Evolutionary conservation across 1,140 invertebrate species (phyloP).

Genomic region (Pteromalus puparum): DNA sequence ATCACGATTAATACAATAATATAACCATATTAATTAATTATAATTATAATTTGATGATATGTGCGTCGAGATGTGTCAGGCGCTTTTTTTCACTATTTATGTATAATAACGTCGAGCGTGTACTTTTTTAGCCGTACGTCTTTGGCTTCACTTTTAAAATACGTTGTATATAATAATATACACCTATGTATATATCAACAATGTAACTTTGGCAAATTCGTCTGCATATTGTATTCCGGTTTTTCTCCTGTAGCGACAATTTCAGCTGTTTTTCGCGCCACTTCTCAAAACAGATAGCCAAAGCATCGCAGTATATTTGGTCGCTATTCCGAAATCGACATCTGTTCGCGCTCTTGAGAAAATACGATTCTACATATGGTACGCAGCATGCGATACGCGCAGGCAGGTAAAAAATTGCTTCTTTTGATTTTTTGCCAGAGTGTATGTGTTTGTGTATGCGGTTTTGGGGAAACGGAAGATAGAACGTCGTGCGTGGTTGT

Average conservation of each 20-base stretch:
- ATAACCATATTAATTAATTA: slow-evolving; percentile 23
- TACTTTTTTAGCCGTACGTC: slow-evolving; percentile 9
- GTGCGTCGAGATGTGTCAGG: slow-evolving; percentile 45
- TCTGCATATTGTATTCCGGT: background rate
- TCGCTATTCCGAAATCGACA: slow-evolving; percentile 23
- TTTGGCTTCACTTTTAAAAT: slow-evolving; percentile 39
- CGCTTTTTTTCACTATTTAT: slow-evolving; percentile 26
- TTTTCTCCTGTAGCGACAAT: too few species aligned
- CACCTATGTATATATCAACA: slow-evolving; percentile 5
- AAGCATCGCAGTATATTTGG: background rate
- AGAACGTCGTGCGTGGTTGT: slow-evolving; percentile 1
- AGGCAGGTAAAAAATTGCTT: slow-evolving; percentile 41
- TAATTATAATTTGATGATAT: slow-evolving; percentile 48
- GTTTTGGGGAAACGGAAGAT: background rate
- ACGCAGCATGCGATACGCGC: background rate
- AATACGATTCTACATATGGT: background rate
- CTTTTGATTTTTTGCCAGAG: slow-evolving; percentile 45
- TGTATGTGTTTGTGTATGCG: background rate
- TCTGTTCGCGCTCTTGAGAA: background rate
- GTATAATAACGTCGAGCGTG: background rate
- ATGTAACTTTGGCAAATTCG: slow-evolving; percentile 15
- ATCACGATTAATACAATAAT: slow-evolving; percentile 36
- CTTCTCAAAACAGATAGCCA: background rate
- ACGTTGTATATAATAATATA: background rate
- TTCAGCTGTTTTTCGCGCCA: background rate